Base-by-base conservation (phyloP, 2,888 invertebrate species). In the Pyrocoelia pectoralis region DNA sequence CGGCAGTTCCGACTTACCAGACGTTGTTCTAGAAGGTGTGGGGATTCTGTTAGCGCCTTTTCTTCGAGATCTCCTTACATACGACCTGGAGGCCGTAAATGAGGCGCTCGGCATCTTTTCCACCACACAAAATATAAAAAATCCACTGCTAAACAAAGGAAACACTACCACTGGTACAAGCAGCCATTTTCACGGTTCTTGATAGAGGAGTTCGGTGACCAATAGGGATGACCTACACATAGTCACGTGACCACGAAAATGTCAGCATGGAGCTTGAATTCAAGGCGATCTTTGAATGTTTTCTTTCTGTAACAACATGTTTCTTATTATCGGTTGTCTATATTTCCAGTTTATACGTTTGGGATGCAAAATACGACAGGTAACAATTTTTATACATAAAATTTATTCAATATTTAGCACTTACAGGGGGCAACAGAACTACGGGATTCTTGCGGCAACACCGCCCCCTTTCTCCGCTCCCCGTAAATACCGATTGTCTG, bases 31-130 rank as follows among this genome's bases (percentile, higher is more conserved):
- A 77, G 91, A 91, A 80, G 91, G 91, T 82, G 91, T 84, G 76
- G 91, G 91, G 82, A 91, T 92, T 81, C 94, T 89, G 85, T 93
- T 93, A 77, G 91, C 92, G 82, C 92, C 93, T 91, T 94, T 94
- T 86, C 94, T 91, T 82, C 94, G 89, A 83, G 94, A 94, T 85
- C 94, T 90, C 84, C 94, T 89, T 80, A 93, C 91, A 86, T 93
- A 94, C 85, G 93, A 92, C 87, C 94, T 90, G 84, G 93, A 92
- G 84, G 94, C 93, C 82, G 93, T 93, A 85, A 94, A 94, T 83
- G 94, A 94, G 86, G 94, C 94, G 88, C 94, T 94, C 88, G 94
- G 95, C 95, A 95, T 93, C 85, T 89, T 92, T 84, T 83, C 83
- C 84, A 72, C 70, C 75, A 72, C 76, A 72, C 74, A 74, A 75